Conservation (phyloP, 2,888 invertebrate species). For the Pemphredon lugubris region DNA sequence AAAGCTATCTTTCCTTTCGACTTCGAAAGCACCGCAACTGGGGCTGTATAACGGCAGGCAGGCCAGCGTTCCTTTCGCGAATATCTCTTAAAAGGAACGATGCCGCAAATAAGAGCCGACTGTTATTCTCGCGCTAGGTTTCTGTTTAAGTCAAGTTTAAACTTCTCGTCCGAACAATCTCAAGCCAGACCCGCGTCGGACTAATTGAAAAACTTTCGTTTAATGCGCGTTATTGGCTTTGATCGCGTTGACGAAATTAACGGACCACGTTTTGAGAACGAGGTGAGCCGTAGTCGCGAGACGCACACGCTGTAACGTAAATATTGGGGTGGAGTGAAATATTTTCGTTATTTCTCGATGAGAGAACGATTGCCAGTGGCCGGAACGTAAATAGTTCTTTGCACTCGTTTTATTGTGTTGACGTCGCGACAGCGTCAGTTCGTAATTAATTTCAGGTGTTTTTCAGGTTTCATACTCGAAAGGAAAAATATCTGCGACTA, state of each 20-base stretch:
- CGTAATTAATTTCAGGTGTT: too few relatives aligned
- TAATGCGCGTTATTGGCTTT: not conserved
- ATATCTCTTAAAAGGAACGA: constrained; percentile 54
- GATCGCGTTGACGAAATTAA: not conserved
- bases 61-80: constrained; percentile 29
- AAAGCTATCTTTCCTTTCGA: constrained; percentile 53
- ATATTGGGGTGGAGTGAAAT: too few relatives aligned
- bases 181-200: constrained; percentile 34
- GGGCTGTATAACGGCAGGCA: constrained; percentile 17
- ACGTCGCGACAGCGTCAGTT: too few relatives aligned
- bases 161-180: constrained; percentile 37
- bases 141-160: constrained; percentile 37
- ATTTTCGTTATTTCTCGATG: too few relatives aligned
- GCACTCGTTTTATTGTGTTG: too few relatives aligned
- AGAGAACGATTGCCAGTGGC: too few relatives aligned
- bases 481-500: too few relatives aligned
- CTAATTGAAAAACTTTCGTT: constrained; percentile 40
- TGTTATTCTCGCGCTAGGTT: constrained; percentile 32
- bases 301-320: too few relatives aligned
- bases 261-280: too few relatives aligned
- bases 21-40: constrained; percentile 24
- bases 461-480: too few relatives aligned
- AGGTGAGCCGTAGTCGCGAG: too few relatives aligned
- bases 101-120: constrained; percentile 52
- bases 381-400: too few relatives aligned